Percentiles rank a stretch among this genome's conserved stretches.
Conservation (phyloP, 1,140 invertebrate species). For the Sweltsa coloradensis region DNA sequence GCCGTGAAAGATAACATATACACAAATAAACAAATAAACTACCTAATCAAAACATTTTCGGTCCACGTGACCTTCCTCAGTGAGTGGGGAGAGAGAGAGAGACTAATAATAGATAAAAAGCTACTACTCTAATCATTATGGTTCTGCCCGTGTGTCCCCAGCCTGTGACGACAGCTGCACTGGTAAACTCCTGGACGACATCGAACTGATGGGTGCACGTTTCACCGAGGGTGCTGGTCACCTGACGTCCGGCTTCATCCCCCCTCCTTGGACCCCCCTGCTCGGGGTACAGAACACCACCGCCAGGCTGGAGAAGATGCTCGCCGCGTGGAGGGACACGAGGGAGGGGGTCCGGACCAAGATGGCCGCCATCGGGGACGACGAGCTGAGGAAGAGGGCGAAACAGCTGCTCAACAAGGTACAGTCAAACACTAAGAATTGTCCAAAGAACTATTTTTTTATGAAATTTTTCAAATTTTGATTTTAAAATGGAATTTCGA, state of each 20-base stretch:
- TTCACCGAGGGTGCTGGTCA: conserved; percentile 37
- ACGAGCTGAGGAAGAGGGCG: conserved; percentile 19
- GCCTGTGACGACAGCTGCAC: conserved; percentile 88
- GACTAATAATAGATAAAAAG: background rate
- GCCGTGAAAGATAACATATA: no score
- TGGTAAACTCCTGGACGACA: conserved; percentile 61
- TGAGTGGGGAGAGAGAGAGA: no score
- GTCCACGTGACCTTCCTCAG: no score
- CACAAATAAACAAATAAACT: no score
- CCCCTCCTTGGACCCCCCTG: conserved; percentile 57
- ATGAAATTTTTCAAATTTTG: no score
- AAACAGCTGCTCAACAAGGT: conserved; percentile 20
- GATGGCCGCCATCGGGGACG: no score
- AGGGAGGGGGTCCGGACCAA: conserved; percentile 4
- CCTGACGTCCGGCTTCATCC: conserved; percentile 48
- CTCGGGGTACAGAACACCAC: conserved; percentile 33
- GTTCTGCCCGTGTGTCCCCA: conserved; percentile 35
- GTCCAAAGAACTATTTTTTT: no score
- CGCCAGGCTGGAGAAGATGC: conserved; percentile 3
- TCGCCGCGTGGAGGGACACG: background rate
- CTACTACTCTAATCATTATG: background rate
- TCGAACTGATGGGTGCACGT: conserved; percentile 44
- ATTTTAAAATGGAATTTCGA: no score
- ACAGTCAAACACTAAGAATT: no score
- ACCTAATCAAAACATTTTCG: no score